Conservation (phyloP, 2,113 vertebrate genomes). For the Dromiciops gliroides region DNA sequence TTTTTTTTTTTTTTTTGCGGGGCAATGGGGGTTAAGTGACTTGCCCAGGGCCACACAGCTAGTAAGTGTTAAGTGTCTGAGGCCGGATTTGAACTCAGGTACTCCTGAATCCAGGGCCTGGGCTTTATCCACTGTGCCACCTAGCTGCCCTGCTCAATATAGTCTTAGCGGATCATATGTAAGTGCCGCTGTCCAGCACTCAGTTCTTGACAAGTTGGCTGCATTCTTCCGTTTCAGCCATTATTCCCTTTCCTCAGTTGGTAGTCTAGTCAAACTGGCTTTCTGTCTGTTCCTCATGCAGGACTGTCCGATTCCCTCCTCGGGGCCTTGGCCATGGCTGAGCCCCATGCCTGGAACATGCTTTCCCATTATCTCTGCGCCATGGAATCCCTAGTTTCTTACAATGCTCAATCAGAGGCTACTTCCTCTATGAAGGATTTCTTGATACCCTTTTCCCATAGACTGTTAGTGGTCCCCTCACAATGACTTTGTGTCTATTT, state of each 20-base stretch:
- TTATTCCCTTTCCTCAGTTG: neutral
- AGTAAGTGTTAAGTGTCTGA: no score
- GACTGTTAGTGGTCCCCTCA: no score
- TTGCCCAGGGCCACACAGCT: no score
- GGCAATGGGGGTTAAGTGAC: no score
- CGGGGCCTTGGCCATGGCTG: conserved; percentile 28
- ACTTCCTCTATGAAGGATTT: neutral
- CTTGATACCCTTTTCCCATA: no score
- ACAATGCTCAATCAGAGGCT: conserved; percentile 14
- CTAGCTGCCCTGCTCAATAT: no score
- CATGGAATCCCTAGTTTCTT: neutral
- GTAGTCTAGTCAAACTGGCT: neutral
- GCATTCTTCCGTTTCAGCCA: neutral
- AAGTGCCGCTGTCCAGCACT: neutral
- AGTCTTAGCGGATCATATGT: conserved; percentile 10
- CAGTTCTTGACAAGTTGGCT: neutral
- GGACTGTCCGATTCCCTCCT: neutral
- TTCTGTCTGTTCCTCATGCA: neutral
- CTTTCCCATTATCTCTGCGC: neutral
- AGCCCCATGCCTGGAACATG: neutral
- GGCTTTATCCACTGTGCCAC: no score
- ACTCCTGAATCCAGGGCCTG: no score
- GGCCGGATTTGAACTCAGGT: no score
- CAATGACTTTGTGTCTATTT: neutral
- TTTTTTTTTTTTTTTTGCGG: no score